Base-by-base conservation (phyloP, 2,113 vertebrate species). In the Nothocercus nigrocapillus region DNA sequence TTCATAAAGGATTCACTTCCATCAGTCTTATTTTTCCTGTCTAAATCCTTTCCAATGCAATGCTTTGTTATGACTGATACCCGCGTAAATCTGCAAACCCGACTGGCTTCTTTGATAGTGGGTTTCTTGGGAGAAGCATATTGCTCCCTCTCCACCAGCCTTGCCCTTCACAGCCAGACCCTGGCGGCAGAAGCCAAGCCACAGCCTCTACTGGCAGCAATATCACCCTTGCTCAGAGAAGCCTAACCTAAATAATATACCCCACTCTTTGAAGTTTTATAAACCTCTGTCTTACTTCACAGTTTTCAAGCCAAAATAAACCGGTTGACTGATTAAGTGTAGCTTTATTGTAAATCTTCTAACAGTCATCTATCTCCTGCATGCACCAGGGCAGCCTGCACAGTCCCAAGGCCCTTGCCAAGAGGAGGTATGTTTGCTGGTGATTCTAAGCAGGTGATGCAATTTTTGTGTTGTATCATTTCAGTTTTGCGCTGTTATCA, bases 301-400 rank as follows among this genome's bases (percentile, higher is more conserved):
- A 95, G 36, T 88, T 97, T 89, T 82, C 62, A 86, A 88, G 74
- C 28, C 59, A 84, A 96, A 95, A 73, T 86, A 67, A 84, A 88
- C 53, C 44, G 15, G 12, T 74, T 49, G 75, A 28, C 64, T 79
- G 56, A 69, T 73, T 90, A 90, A 80, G 20, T 92, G 74, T 66
- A 91, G 49, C n/a, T 83, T 89, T 77, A 86, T 66, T 95, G 53
- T 74, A 91, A 80, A 85, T 84, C 63, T 89, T 94, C 38, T 89
- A 83, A 51, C n/a, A 75, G 54, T 49, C 56, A 72, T 86, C 38
- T 86, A 2, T 93, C 66, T 95, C 88, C 49, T 56, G 36, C 32
- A 80, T 4, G 6, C 0, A 11, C 58, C 34, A 51, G 42, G 9
- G 59, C 58, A 92, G 44, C 44, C 88, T 85, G 40, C 10, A n/a